Percentiles rank a stretch among this genome's conserved stretches.
These are phyloP conservation scores for Phenganax marumi DNA, from an alignment of 92 coral and sea anemone genomes.

Conservation along the genomic window DNA sequence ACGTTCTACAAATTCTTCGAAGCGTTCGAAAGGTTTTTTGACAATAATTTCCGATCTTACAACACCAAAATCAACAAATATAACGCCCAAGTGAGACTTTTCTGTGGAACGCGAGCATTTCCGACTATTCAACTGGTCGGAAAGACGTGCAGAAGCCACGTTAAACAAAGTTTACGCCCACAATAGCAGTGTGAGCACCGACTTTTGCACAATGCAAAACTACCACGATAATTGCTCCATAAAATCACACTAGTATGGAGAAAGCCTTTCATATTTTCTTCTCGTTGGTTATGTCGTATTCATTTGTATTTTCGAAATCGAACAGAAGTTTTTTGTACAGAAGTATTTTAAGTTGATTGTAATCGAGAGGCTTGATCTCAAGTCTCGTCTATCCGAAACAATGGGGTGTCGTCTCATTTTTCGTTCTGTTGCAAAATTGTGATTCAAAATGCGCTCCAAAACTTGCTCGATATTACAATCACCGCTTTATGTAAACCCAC, in stretches of 20 bases:
- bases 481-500: too few species aligned
- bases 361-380: neutral
- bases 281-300: neutral
- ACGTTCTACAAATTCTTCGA: neutral
- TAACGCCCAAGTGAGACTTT: neutral
- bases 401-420: slow-evolving; percentile 42
- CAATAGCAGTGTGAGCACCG: neutral
- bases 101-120: neutral
- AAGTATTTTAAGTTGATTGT: neutral
- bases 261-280: neutral
- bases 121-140: neutral
- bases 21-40: neutral
- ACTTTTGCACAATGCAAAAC: neutral
- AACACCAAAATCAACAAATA: neutral
- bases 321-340: slow-evolving; percentile 8
- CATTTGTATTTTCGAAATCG: neutral
- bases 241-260: neutral
- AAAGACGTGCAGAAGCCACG: neutral
- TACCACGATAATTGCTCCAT: neutral
- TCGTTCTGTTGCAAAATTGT: slow-evolving; percentile 21
- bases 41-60: neutral
- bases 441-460: slow-evolving; percentile 3
- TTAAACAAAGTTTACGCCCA: neutral
- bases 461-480: neutral
- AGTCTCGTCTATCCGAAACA: slow-evolving; percentile 5